Evolutionary conservation across 1,140 invertebrate species (phyloP).

Genomic region (Drosophila erecta): DNA sequence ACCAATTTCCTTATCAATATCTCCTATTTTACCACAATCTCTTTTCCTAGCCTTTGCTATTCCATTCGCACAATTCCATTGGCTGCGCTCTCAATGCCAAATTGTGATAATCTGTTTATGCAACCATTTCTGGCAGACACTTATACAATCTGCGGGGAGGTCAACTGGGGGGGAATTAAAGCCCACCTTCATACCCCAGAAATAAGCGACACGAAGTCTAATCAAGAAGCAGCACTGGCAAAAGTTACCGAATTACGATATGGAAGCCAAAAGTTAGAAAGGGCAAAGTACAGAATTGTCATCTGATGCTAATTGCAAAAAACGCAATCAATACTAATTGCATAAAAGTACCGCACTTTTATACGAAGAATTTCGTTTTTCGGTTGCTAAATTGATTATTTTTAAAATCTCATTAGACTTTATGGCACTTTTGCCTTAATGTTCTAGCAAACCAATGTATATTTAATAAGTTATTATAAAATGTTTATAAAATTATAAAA

Average conservation of each 20-base stretch:
- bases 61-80: not conserved
- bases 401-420: too few relatives aligned
- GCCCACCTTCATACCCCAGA: not conserved
- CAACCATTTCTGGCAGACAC: slow-evolving; percentile 37
- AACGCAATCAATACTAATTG: not conserved
- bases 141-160: slow-evolving; percentile 19
- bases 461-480: too few relatives aligned
- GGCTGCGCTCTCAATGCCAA: slow-evolving; percentile 28
- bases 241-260: not conserved
- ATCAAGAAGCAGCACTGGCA: not conserved
- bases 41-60: slow-evolving; percentile 12
- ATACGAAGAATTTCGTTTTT: too few relatives aligned
- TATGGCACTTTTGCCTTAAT: too few relatives aligned
- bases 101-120: slow-evolving; percentile 40
- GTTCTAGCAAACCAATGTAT: too few relatives aligned
- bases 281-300: not conserved
- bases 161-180: slow-evolving; percentile 2
- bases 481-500: too few relatives aligned
- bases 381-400: too few relatives aligned
- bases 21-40: too few relatives aligned
- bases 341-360: not conserved
- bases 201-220: slow-evolving; percentile 11
- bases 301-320: not conserved
- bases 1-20: not conserved
- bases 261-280: not conserved